Conservation (phyloP, 1,140 invertebrate species). For the Drosophila sturtevanti region DNA sequence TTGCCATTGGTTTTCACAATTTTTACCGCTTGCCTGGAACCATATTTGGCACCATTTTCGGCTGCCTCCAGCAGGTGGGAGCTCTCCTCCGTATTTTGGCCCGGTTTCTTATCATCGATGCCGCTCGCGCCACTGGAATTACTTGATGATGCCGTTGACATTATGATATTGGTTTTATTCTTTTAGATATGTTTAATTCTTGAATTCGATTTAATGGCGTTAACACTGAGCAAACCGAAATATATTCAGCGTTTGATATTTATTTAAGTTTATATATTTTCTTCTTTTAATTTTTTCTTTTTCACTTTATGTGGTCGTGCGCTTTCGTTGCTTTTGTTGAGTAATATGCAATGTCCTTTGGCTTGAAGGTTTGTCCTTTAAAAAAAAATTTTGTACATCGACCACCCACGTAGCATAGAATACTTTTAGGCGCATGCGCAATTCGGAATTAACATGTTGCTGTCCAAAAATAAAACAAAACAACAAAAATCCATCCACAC, state of each 20-base stretch:
- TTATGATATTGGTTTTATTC: constrained; percentile 46
- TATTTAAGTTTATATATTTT: constrained; percentile 1
- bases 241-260: too few species aligned
- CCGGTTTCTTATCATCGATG: constrained; percentile 41
- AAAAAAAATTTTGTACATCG: constrained; percentile 19
- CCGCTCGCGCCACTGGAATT: constrained; percentile 60
- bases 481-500: background rate
- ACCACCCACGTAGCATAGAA: constrained; percentile 71
- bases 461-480: constrained; percentile 39
- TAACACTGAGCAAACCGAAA: background rate
- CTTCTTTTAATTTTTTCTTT: constrained; percentile 10
- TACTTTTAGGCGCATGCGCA: constrained; percentile 71
- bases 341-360: constrained; percentile 68
- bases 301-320: constrained; percentile 16
- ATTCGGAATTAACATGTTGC: constrained; percentile 64
- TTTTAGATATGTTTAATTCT: constrained; percentile 61
- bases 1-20: constrained; percentile 63
- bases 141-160: constrained; percentile 69
- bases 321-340: constrained; percentile 42
- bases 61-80: constrained; percentile 76
- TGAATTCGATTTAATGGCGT: constrained; percentile 10
- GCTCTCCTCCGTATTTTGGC: constrained; percentile 69
- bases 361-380: constrained; percentile 63
- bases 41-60: constrained; percentile 75
- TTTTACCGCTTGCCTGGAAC: constrained; percentile 78